Evolutionary conservation across 1,140 invertebrate species (phyloP).

Genomic region (Chironomus striatipennis): DNA sequence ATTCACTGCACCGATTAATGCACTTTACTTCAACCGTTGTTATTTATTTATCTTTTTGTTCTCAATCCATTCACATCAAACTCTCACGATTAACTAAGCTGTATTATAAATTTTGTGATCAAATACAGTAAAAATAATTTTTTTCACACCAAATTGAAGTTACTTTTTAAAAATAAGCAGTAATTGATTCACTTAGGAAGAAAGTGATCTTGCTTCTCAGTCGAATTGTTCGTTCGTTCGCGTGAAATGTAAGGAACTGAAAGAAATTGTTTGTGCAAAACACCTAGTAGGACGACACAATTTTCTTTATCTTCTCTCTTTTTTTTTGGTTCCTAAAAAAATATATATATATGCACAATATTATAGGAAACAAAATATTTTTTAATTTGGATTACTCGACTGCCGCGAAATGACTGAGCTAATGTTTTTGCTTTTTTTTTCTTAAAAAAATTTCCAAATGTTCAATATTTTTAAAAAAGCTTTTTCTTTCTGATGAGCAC

Average conservation of each 20-base stretch:
- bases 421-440: neutral
- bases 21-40: neutral
- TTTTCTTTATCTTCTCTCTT: neutral
- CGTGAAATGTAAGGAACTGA: neutral
- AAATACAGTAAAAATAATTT: no score
- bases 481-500: neutral
- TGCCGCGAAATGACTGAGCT: conserved; percentile 11
- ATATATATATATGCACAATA: no score
- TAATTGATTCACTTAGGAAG: neutral
- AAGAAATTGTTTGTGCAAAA: neutral
- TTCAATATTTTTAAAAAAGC: neutral
- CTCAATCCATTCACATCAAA: neutral
- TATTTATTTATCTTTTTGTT: neutral
- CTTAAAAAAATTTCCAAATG: neutral
- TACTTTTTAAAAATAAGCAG: neutral
- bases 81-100: neutral
- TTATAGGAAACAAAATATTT: neutral
- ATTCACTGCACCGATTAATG: neutral
- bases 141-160: no score
- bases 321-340: no score
- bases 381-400: neutral
- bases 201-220: neutral
- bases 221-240: conserved; percentile 11
- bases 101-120: no score
- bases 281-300: neutral